phyloP scores from a whole-genome alignment of 2,113 vertebrate species.

The Raja brachyura region DNA sequence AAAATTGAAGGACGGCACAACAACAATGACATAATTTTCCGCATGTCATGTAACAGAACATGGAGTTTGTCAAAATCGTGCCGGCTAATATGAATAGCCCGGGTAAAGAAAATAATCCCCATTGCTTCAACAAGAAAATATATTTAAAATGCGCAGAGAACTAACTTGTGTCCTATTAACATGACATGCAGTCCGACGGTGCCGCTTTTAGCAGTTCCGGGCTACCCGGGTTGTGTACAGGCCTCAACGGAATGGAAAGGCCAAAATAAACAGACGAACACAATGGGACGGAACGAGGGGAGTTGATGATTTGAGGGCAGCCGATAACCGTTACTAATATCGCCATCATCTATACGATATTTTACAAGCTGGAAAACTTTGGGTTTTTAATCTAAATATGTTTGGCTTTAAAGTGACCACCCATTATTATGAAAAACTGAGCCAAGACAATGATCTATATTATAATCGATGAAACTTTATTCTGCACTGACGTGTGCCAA shows the following conservation, averaged over 20 bases:
- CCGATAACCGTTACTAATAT: not conserved
- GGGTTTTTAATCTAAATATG: not conserved
- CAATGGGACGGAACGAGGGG: not conserved
- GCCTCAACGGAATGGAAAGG: not conserved
- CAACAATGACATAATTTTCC: not conserved
- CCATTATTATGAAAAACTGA: not conserved
- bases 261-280: slow-evolving; percentile 17
- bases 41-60: not conserved
- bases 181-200: not conserved
- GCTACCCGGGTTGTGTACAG: not conserved
- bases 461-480: not conserved
- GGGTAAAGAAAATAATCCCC: not conserved
- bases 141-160: not conserved
- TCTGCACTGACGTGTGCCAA: not conserved
- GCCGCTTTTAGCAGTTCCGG: not conserved
- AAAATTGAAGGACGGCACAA: not conserved
- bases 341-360: not conserved
- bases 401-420: not conserved
- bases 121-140: not conserved
- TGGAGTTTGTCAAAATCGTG: not conserved
- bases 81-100: not conserved
- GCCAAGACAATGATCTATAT: not conserved
- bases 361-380: not conserved
- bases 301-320: not conserved
- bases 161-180: not conserved